phyloP scores from a whole-genome alignment of 92 coral and sea anemone species.

The Palythoa caribaeorum region DNA sequence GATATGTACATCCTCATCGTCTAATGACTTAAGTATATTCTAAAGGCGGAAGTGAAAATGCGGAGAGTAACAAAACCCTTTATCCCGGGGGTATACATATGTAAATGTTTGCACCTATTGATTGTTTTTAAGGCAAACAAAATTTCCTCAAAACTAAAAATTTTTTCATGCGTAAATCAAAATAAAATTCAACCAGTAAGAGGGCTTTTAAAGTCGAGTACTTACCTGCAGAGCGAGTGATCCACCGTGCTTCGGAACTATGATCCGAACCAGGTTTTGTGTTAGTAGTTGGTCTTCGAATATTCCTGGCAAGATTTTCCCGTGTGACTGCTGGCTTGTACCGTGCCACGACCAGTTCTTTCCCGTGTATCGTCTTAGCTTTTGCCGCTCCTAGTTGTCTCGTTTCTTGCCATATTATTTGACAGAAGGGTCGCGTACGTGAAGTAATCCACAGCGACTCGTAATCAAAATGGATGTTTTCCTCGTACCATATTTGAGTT shows the following conservation, averaged over 20 bases:
- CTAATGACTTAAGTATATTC: not conserved
- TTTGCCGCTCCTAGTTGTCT: conserved; percentile 95
- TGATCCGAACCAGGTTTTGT: conserved; percentile 33
- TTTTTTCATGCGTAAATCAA: not conserved
- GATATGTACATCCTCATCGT: not conserved
- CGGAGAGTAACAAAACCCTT: not conserved
- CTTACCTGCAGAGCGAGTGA: conserved; percentile 74
- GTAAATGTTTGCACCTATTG: conserved; percentile 23
- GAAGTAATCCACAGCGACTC: conserved; percentile 70
- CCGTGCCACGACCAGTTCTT: conserved; percentile 92
- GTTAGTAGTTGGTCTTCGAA: conserved; percentile 55
- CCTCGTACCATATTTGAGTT: conserved; percentile 97
- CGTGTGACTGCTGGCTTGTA: conserved; percentile 86
- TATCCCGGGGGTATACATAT: not conserved
- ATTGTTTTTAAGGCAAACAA: conserved; percentile 1
- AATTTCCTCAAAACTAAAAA: not conserved
- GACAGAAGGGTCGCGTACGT: conserved; percentile 93
- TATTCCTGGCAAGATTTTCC: conserved; percentile 74
- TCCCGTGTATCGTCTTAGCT: conserved; percentile 84
- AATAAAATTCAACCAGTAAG: not conserved
- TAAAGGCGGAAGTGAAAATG: conserved; percentile 24
- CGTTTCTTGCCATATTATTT: conserved; percentile 92
- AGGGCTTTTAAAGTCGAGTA: not conserved
- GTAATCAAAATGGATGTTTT: conserved; percentile 79
- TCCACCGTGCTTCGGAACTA: conserved; percentile 53